Evolutionary conservation across 2,113 vertebrate genomes (phyloP).

Genomic region (Jaculus jaculus): DNA sequence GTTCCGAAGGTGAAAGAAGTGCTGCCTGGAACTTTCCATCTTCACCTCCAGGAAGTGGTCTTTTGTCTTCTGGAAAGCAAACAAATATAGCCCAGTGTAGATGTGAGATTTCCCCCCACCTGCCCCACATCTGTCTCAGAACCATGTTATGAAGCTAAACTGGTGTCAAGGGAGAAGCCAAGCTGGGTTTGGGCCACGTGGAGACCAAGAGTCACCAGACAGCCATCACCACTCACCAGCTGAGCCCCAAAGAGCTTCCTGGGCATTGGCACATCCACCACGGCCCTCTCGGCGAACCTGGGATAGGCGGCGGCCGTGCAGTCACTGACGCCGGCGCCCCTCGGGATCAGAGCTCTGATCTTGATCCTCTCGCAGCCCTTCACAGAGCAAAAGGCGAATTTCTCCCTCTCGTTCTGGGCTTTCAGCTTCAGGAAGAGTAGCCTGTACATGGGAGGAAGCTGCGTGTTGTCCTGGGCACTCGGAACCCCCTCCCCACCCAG

Average conservation of each 20-base stretch:
- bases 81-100: rapidly evolving
- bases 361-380: constrained; percentile 95
- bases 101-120: rapidly evolving
- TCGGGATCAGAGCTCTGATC: constrained; percentile 92
- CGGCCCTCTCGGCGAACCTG: constrained; percentile 88
- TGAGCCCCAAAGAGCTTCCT: constrained; percentile 85
- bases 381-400: constrained; percentile 94
- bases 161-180: neutral
- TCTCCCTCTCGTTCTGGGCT: constrained; percentile 91
- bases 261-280: constrained; percentile 95
- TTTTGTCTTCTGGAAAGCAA: constrained; percentile 84
- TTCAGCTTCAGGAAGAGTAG: constrained; percentile 94
- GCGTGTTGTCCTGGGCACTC: rapidly evolving
- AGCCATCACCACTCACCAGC: constrained; percentile 86
- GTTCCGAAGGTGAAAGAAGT: constrained; percentile 94
- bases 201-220: neutral
- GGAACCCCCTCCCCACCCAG: neutral
- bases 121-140: neutral
- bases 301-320: constrained; percentile 92
- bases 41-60: constrained; percentile 94
- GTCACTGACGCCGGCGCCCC: constrained; percentile 88
- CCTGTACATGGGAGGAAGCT: constrained; percentile 79
- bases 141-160: neutral
- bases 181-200: neutral
- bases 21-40: constrained; percentile 92